Percentiles rank a stretch among this genome's conserved stretches.
Evolutionary conservation across 2,113 vertebrate species (phyloP).

Genomic region (Poecilia latipinna): DNA sequence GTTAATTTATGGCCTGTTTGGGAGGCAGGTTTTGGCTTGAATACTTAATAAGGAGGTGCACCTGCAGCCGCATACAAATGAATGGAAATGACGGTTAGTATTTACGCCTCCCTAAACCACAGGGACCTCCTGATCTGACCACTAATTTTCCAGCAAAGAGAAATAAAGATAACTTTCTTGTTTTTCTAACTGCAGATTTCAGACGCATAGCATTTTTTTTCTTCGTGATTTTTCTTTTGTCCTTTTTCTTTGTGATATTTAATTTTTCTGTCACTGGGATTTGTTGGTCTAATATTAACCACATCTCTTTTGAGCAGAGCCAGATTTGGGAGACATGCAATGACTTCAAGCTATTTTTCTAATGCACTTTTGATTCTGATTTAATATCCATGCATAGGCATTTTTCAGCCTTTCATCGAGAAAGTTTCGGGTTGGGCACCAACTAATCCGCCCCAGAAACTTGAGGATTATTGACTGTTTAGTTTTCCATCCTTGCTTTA

Average conservation of each 20-base stretch:
- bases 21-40: conserved; percentile 78
- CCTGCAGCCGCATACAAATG: conserved; percentile 83
- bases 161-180: conserved; percentile 47
- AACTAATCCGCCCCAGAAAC: neutral
- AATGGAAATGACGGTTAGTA: conserved; percentile 72
- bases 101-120: conserved; percentile 66
- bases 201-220: conserved; percentile 5
- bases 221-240: neutral
- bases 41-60: conserved; percentile 78
- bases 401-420: neutral
- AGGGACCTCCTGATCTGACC: conserved; percentile 71
- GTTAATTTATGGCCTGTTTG: conserved; percentile 83
- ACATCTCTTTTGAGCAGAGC: neutral
- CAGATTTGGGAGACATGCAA: neutral
- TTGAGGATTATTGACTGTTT: neutral
- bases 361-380: neutral
- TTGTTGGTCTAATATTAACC: neutral
- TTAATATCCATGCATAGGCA: neutral
- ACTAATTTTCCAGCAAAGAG: conserved; percentile 70
- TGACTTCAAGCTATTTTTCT: neutral
- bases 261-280: neutral
- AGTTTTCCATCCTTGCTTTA: neutral
- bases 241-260: neutral
- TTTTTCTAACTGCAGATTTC: conserved; percentile 36
- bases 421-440: neutral